These are phyloP conservation scores for Halocaridina rubra DNA, from an alignment of 2,888 invertebrate genomes.

Conservation along the genomic window DNA sequence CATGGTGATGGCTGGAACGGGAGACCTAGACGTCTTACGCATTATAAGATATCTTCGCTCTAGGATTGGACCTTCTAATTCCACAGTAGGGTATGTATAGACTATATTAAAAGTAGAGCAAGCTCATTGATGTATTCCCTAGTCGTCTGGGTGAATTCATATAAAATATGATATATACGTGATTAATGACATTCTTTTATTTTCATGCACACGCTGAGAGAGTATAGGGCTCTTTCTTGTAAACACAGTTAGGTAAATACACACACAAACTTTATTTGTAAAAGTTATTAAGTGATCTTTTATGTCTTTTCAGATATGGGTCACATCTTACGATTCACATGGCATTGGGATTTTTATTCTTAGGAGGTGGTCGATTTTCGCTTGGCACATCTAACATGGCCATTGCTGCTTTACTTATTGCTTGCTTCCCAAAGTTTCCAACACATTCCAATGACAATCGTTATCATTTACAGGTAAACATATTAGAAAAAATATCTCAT, in stretches of 20 bases:
- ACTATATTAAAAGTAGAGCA: no score
- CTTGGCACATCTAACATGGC: conserved; percentile 84
- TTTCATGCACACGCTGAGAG: no score
- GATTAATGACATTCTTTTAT: no score
- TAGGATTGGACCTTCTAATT: conserved; percentile 76
- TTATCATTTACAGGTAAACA: conserved; percentile 69
- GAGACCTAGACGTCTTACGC: conserved; percentile 84
- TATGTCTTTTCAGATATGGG: conserved; percentile 79
- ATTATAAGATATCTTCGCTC: conserved; percentile 86
- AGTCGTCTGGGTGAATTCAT: no score
- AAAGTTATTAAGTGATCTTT: no score
- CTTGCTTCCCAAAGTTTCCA: conserved; percentile 97
- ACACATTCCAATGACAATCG: conserved; percentile 96
- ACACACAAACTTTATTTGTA: no score
- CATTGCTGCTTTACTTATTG: conserved; percentile 89
- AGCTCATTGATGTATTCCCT: no score
- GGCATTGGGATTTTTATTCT: conserved; percentile 90
- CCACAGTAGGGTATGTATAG: conserved; percentile 62
- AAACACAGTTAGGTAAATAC: no score
- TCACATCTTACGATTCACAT: conserved; percentile 96
- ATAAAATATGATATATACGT: no score
- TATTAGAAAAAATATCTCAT: neutral
- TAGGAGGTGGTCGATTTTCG: conserved; percentile 92
- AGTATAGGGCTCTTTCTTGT: no score
- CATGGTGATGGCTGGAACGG: conserved; percentile 95